Percentiles rank a stretch among this genome's conserved stretches.
These are phyloP conservation scores for Drosophila mimica DNA, from an alignment of 2,888 invertebrate genomes.

Conservation along the genomic window DNA sequence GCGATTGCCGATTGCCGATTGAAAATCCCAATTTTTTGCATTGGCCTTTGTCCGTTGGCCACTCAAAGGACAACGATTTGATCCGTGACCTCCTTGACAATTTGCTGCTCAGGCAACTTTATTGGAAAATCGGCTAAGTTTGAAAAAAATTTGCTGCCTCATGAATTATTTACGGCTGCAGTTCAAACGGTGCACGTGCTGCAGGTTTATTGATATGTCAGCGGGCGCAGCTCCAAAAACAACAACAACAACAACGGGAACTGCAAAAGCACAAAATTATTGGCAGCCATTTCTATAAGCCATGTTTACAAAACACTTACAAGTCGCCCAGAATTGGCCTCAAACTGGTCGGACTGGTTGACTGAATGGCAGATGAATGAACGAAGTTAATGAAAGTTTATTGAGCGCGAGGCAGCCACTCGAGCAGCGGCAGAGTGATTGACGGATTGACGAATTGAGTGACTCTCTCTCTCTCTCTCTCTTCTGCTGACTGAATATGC, in stretches of 20 bases:
- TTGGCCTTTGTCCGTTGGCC: conserved; percentile 44
- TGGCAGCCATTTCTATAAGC: conserved; percentile 61
- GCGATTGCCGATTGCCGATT: conserved; percentile 20
- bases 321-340: conserved; percentile 32
- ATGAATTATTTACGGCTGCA: conserved; percentile 57
- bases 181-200: background rate
- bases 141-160: conserved; percentile 28
- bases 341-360: conserved; percentile 31
- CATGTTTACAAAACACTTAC: conserved; percentile 78
- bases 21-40: conserved; percentile 44
- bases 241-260: conserved; percentile 14
- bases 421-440: conserved; percentile 35
- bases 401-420: conserved; percentile 61
- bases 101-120: conserved; percentile 19
- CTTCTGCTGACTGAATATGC: conserved; percentile 32
- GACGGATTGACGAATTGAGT: conserved; percentile 37
- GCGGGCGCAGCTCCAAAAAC: conserved; percentile 6
- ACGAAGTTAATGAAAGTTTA: conserved; percentile 74
- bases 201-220: conserved; percentile 35
- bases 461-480: conserved; percentile 2
- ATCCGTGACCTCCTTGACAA: conserved; percentile 31
- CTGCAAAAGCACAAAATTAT: conserved; percentile 42
- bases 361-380: conserved; percentile 55
- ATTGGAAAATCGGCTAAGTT: conserved; percentile 29
- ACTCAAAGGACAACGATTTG: conserved; percentile 22